Evolutionary conservation across 2,797 vertebrate genomes (phyloP), one percentile per base, ranked within the genome.

Genomic region (Petrocephalus schoutedeni): DNA sequence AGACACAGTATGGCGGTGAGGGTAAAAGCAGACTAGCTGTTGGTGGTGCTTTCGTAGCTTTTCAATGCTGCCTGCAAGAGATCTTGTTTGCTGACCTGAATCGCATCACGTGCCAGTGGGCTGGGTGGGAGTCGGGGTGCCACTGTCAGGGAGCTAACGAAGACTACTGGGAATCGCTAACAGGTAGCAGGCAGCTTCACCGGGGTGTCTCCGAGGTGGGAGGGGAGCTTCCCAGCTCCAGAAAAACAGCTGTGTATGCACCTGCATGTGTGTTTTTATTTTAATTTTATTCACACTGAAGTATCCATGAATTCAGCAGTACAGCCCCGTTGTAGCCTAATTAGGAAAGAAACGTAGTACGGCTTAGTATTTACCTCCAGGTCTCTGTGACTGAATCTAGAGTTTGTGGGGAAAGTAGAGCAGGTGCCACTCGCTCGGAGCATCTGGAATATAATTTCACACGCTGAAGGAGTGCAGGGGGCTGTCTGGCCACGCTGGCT

Each of bases 251-350:
- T 71, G 74, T 88, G 88, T 57, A 4, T 23, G 19, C 85, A 7
- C 28, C 56, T 41, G 41, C 86, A 85, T 83, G 89, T 59, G 85
- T 71, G 3, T 45, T 45, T 45, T 45, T 45, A 45, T 45, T 45
- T 12, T 83, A 19, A 23, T 53, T 21, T 59, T n/a, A 86, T 59
- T 88, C 86, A 88, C 67, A n/a, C 32, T 87, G 84, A 86, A 88
- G 71, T 64, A 82, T 56, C 3, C 88, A 74, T 32, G 16, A 14
- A 57, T 77, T 82, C 10, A 21, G 71, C 36, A 87, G 67, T 23
- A 88, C 32, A 85, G 83, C 41, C 84, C 36, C 51, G 36, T 80
- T 88, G 85, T 28, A 45, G 86, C 88, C 90, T 86, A 56, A 87
- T 61, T 54, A 88, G 14, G 23, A 21, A 64, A 32, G 10, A 58